phyloP scores from a whole-genome alignment of 2,797 vertebrate genomes.

The Eulemur rubriventer region DNA sequence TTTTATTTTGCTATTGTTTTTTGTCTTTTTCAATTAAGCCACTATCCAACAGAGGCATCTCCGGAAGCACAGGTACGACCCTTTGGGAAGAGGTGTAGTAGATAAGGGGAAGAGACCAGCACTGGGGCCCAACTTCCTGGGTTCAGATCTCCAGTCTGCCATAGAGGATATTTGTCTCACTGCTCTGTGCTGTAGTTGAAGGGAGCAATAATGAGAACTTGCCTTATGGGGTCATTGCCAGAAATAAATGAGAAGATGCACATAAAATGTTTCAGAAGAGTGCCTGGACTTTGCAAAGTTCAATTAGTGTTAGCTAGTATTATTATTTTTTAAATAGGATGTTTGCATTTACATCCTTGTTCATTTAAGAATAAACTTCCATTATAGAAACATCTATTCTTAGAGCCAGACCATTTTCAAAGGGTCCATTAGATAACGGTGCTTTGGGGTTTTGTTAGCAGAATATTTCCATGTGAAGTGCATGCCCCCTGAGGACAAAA shows the following conservation, averaged over 20 bases:
- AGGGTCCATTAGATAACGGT: background rate
- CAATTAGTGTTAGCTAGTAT: background rate
- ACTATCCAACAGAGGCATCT: background rate
- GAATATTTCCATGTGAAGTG: background rate
- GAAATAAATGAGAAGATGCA: background rate
- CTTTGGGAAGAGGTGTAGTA: no score
- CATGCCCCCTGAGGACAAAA: background rate
- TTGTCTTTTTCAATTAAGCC: background rate
- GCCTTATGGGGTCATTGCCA: background rate
- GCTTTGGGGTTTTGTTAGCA: background rate
- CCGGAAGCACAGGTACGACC: no score
- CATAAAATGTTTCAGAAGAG: background rate
- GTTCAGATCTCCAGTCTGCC: background rate
- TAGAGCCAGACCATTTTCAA: background rate
- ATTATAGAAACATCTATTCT: background rate
- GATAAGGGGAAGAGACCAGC: background rate
- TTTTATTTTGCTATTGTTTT: background rate
- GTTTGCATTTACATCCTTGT: background rate
- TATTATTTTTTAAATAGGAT: background rate
- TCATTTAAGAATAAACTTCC: background rate
- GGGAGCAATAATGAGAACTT: background rate
- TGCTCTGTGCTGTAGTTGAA: background rate
- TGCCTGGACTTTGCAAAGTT: background rate
- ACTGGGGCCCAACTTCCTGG: background rate
- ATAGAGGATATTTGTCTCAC: background rate